phyloP scores from a whole-genome alignment of 2,797 vertebrate genomes.

The Buceros bicornis region DNA sequence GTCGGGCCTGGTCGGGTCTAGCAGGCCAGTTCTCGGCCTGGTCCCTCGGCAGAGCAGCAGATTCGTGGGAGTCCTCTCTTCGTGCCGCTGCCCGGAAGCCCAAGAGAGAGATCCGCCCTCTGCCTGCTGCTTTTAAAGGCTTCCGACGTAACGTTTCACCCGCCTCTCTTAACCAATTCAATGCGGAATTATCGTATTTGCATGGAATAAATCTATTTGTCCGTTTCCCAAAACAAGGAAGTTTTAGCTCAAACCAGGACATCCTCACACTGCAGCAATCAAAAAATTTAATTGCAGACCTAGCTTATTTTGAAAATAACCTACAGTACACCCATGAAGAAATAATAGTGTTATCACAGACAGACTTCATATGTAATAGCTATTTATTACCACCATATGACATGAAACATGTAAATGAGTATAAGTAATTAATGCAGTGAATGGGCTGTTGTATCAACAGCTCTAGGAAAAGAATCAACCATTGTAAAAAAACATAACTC shows the following conservation, averaged over 20 bases:
- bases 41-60: no score
- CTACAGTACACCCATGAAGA: background rate
- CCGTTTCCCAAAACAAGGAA: no score
- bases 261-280: background rate
- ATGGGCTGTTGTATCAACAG: background rate
- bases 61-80: no score
- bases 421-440: background rate
- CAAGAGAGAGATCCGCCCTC: no score
- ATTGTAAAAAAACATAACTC: background rate
- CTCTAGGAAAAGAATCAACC: background rate
- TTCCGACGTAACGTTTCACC: no score
- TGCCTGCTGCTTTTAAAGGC: no score
- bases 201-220: no score
- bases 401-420: background rate
- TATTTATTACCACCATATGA: background rate
- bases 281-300: background rate
- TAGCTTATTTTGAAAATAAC: background rate
- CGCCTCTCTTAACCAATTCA: no score
- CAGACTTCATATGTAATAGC: background rate
- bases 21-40: no score
- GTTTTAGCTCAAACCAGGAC: background rate
- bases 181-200: no score
- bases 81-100: no score
- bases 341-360: background rate
- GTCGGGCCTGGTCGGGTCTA: no score